phyloP scores from a whole-genome alignment of 2,888 invertebrate genomes.

The Drosophila suboccidentalis region DNA sequence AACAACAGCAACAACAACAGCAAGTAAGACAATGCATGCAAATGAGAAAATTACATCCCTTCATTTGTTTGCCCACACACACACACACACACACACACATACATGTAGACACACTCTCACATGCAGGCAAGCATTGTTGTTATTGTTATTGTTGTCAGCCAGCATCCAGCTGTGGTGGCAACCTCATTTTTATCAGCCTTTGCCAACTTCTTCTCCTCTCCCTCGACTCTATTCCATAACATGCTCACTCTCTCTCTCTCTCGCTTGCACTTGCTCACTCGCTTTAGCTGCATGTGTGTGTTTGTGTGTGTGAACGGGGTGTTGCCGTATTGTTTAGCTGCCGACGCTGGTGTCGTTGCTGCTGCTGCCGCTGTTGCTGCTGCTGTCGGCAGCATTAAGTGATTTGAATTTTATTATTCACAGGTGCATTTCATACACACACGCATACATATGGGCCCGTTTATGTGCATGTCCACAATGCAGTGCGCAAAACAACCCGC shows the following conservation, averaged over 20 bases:
- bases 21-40: conserved; percentile 71
- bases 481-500: conserved; percentile 10
- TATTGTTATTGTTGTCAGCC: conserved; percentile 48
- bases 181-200: conserved; percentile 69
- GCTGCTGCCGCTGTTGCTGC: conserved; percentile 28
- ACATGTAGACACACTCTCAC: conserved; percentile 14
- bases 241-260: conserved; percentile 10
- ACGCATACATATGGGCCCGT: conserved; percentile 12
- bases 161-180: conserved; percentile 75
- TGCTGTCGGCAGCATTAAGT: conserved; percentile 75
- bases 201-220: conserved; percentile 17
- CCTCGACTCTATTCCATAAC: conserved; percentile 8
- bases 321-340: conserved; percentile 76
- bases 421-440: conserved; percentile 68
- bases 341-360: conserved; percentile 40
- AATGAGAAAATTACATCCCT: conserved; percentile 85
- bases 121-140: conserved; percentile 44
- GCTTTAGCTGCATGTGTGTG: conserved; percentile 12
- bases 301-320: conserved; percentile 59
- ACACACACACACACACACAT: conserved; percentile 31
- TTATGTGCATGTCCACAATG: conserved; percentile 19
- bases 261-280: conserved; percentile 8
- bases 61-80: conserved; percentile 82
- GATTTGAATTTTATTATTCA: conserved; percentile 83
- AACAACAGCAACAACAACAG: conserved; percentile 25